Evolutionary conservation across 2,888 invertebrate genomes (phyloP).

Genomic region (Drosophila cracens): DNA sequence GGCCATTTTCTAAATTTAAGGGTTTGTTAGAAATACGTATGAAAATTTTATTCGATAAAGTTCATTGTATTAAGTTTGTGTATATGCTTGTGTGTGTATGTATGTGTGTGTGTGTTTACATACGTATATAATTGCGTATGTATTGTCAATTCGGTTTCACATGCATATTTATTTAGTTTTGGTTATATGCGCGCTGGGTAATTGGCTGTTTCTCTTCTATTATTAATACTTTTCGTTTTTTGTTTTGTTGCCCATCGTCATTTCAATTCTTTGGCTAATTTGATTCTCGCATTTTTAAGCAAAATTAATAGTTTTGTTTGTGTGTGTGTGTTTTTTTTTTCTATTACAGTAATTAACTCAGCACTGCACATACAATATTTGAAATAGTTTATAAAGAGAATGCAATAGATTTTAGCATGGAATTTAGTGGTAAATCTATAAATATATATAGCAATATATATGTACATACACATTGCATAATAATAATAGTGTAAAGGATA

Average conservation of each 20-base stretch:
- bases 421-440: slow-evolving; percentile 43
- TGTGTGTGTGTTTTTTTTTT: not conserved
- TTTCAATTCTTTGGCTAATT: slow-evolving; percentile 77
- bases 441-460: slow-evolving; percentile 36
- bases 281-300: slow-evolving; percentile 54
- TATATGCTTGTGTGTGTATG: not conserved
- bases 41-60: slow-evolving; percentile 81
- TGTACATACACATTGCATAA: slow-evolving; percentile 64
- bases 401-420: slow-evolving; percentile 44
- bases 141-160: slow-evolving; percentile 26
- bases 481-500: slow-evolving; percentile 37
- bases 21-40: slow-evolving; percentile 79
- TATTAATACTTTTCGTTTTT: slow-evolving; percentile 35
- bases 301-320: slow-evolving; percentile 40
- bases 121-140: slow-evolving; percentile 24
- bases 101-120: slow-evolving; percentile 20
- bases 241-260: slow-evolving; percentile 38
- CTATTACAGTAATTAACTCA: slow-evolving; percentile 35
- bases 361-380: slow-evolving; percentile 31
- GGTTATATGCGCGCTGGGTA: slow-evolving; percentile 35
- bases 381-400: slow-evolving; percentile 39
- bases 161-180: slow-evolving; percentile 15
- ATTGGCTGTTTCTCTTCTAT: slow-evolving; percentile 30
- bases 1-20: slow-evolving; percentile 10
- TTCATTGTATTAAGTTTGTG: slow-evolving; percentile 72